Percentiles rank a stretch among this genome's conserved stretches.
These are phyloP conservation scores for Anser cygnoides DNA, from an alignment of 2,113 vertebrate genomes.

Conservation along the genomic window DNA sequence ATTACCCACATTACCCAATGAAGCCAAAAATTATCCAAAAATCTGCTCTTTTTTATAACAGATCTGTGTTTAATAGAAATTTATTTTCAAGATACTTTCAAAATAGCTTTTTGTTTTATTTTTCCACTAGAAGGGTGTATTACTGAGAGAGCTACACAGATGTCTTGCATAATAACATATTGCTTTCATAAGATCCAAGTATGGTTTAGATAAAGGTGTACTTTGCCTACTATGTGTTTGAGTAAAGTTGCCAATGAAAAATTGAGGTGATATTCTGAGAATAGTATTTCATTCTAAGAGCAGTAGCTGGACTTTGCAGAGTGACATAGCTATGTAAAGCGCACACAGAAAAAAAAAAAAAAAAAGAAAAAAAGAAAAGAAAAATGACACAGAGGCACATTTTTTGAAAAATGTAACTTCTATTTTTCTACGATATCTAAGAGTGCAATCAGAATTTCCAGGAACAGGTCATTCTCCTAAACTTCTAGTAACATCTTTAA, in stretches of 20 bases:
- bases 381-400: neutral
- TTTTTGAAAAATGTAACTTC: neutral
- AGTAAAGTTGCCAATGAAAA: neutral
- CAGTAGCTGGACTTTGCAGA: neutral
- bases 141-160: neutral
- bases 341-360: neutral
- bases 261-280: neutral
- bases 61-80: neutral
- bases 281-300: neutral
- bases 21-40: neutral
- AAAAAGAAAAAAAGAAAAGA: neutral
- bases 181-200: neutral
- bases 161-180: neutral
- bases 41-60: neutral
- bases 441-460: neutral
- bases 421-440: neutral
- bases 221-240: neutral
- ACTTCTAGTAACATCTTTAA: neutral
- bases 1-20: accelerated
- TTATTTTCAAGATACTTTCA: neutral
- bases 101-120: neutral
- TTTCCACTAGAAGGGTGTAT: neutral
- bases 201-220: neutral
- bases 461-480: neutral
- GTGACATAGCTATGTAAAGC: neutral